Evolutionary conservation across 2,113 vertebrate species (phyloP).

Genomic region (Abramis brama): DNA sequence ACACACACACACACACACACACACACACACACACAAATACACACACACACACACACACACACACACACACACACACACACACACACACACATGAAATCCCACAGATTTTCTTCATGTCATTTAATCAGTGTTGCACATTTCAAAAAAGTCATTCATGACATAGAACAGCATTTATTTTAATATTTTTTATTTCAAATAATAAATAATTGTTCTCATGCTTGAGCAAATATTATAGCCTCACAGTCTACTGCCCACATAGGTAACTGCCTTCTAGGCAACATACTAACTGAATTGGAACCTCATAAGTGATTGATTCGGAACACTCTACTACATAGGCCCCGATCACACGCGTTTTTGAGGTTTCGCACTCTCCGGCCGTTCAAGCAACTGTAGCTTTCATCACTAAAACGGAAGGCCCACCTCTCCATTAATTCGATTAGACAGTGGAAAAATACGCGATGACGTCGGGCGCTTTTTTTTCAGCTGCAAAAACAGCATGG

Average conservation of each 20-base stretch:
- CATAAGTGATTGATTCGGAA: not conserved
- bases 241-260: not conserved
- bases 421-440: too few relatives aligned
- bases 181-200: not conserved
- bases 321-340: not conserved
- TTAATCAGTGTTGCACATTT: not conserved
- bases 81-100: not conserved
- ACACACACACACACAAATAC: too few relatives aligned
- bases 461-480: too few relatives aligned
- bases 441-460: too few relatives aligned
- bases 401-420: too few relatives aligned
- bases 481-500: too few relatives aligned
- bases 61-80: too few relatives aligned
- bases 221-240: not conserved
- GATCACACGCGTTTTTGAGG: too few relatives aligned
- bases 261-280: not conserved
- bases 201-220: not conserved
- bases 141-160: not conserved
- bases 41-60: too few relatives aligned
- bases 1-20: too few relatives aligned
- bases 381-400: too few relatives aligned
- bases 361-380: too few relatives aligned
- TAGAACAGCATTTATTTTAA: not conserved
- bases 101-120: not conserved
- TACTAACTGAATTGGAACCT: not conserved